Conservation (phyloP, 2,113 vertebrate genomes). For the Notothenia rossii region DNA sequence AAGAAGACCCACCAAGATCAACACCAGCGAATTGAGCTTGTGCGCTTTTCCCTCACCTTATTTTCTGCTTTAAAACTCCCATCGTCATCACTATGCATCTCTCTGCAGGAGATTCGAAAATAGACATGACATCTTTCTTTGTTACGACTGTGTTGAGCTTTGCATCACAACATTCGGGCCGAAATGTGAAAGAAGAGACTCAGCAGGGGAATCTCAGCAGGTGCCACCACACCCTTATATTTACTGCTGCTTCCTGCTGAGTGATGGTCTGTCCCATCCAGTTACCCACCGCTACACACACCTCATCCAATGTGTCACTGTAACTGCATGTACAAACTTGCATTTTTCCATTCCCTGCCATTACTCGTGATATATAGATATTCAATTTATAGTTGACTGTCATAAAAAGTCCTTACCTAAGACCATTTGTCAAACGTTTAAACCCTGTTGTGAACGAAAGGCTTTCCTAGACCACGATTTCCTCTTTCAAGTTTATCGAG, state of each 20-base stretch:
- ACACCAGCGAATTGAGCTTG: conserved; percentile 14
- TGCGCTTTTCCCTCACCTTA: conserved; percentile 14
- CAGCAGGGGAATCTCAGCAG: conserved; percentile 35
- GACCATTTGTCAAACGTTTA: conserved; percentile 49
- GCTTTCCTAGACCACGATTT: conserved; percentile 8
- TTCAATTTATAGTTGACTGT: conserved; percentile 50
- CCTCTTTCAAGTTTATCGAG: background rate
- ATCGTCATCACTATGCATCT: conserved; percentile 9
- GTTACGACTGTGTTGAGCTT: conserved; percentile 30
- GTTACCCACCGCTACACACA: conserved; percentile 43
- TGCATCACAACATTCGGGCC: background rate
- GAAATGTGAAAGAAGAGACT: conserved; percentile 45
- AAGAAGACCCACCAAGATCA: conserved; percentile 46
- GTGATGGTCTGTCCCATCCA: conserved; percentile 50
- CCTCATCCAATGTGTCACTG: conserved; percentile 55
- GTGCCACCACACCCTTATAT: conserved; percentile 45
- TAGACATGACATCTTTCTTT: conserved; percentile 53
- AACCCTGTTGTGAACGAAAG: conserved; percentile 10
- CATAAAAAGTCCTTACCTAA: conserved; percentile 27
- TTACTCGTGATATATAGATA: conserved; percentile 55
- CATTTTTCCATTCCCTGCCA: conserved; percentile 43
- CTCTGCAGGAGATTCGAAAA: conserved; percentile 49
- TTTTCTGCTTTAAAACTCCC: conserved; percentile 22
- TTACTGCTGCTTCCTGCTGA: conserved; percentile 64
- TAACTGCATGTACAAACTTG: conserved; percentile 45